Conservation (phyloP, 2,797 vertebrate genomes). For the Pempheris klunzingeri region DNA sequence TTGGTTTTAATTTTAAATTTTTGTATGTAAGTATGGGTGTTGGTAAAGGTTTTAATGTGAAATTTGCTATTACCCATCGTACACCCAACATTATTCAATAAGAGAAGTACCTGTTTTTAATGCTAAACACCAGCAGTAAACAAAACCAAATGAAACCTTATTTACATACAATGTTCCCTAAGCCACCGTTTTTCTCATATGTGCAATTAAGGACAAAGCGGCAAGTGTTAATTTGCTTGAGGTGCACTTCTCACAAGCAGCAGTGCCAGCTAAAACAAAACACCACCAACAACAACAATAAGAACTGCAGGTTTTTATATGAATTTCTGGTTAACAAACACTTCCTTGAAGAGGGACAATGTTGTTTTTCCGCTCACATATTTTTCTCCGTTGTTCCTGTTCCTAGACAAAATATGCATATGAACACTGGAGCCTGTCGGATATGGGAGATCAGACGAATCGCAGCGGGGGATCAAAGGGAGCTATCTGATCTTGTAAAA, state of each 20-base stretch:
- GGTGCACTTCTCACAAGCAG: conserved; percentile 78
- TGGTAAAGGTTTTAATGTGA: conserved; percentile 41
- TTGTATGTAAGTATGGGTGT: conserved; percentile 21
- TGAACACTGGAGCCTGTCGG: conserved; percentile 72
- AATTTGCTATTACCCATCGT: conserved; percentile 13
- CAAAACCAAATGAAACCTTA: conserved; percentile 75
- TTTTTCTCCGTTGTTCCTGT: conserved; percentile 46
- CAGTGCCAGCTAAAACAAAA: conserved; percentile 78
- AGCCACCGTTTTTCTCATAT: conserved; percentile 78
- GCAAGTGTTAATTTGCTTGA: conserved; percentile 84
- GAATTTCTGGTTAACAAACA: conserved; percentile 74
- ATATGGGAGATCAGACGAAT: conserved; percentile 78
- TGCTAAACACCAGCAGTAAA: conserved; percentile 66
- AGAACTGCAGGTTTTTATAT: conserved; percentile 65
- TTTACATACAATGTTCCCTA: conserved; percentile 77
- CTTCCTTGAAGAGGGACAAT: conserved; percentile 71
- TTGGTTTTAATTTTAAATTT: conserved; percentile 44
- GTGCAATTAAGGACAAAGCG: conserved; percentile 84
- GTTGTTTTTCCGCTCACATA: conserved; percentile 65
- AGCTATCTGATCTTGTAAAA: conserved; percentile 84
- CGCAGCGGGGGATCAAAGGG: conserved; percentile 77
- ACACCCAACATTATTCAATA: conserved; percentile 48
- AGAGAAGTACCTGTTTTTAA: conserved; percentile 57
- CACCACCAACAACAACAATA: conserved; percentile 73
- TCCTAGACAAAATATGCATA: conserved; percentile 74